A percentile compares a stretch with the other conserved stretches of the same genome.
Evolutionary conservation across 2,113 vertebrate genomes (phyloP).

Genomic region (Pholis gunnellus): DNA sequence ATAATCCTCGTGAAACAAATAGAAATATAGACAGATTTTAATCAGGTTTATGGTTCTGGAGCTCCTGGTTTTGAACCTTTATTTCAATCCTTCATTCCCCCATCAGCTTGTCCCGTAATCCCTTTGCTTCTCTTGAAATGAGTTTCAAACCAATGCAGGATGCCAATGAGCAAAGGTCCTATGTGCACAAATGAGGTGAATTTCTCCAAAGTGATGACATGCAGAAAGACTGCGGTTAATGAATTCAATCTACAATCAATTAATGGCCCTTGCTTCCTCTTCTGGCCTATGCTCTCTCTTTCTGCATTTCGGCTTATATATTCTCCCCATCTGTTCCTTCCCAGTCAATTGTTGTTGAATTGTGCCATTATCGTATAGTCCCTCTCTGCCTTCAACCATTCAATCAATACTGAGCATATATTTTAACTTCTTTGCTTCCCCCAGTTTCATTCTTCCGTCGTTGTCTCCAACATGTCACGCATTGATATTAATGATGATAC

Average conservation of each 20-base stretch:
- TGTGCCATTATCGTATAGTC: conserved; percentile 20
- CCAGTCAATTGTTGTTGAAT: conserved; percentile 29
- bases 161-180: conserved; percentile 21
- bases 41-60: not conserved
- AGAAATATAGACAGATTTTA: not conserved
- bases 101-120: conserved; percentile 12
- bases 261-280: conserved; percentile 24
- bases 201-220: conserved; percentile 49
- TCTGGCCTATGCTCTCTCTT: conserved; percentile 13
- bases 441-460: not conserved
- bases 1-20: not conserved
- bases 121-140: conserved; percentile 35
- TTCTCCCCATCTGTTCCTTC: conserved; percentile 13
- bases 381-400: conserved; percentile 18
- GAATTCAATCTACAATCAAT: conserved; percentile 52
- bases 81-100: not conserved
- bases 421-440: conserved; percentile 10
- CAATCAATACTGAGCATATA: conserved; percentile 34
- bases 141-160: conserved; percentile 28
- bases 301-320: conserved; percentile 10
- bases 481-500: conserved; percentile 22
- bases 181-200: conserved; percentile 29
- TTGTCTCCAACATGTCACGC: not conserved
- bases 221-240: conserved; percentile 33
- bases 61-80: not conserved